These are phyloP conservation scores for Liasis olivaceus DNA, from an alignment of 2,797 vertebrate species.

Conservation along the genomic window DNA sequence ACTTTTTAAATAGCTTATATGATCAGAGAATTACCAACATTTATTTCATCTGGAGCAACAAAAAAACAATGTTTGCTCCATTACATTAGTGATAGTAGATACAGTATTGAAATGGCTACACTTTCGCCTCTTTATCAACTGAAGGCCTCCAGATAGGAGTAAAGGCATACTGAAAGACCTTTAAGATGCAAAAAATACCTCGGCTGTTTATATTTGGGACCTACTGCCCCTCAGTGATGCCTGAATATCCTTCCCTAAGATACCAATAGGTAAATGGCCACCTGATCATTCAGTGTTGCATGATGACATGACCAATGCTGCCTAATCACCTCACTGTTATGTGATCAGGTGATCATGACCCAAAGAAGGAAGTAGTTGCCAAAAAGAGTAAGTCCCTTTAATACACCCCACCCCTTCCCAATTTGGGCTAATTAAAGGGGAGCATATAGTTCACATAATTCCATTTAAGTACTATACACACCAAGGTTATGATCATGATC, in stretches of 20 bases:
- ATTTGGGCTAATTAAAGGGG: neutral
- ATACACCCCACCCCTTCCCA: neutral
- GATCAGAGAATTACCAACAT: neutral
- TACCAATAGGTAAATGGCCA: neutral
- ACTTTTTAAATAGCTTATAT: neutral
- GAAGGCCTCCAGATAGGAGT: neutral
- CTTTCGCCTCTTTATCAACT: neutral
- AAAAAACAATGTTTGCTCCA: neutral
- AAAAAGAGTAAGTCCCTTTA: neutral
- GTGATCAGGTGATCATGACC: neutral
- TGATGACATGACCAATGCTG: neutral
- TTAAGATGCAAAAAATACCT: neutral
- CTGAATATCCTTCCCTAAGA: neutral
- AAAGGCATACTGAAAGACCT: neutral
- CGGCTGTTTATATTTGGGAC: neutral
- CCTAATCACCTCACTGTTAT: neutral
- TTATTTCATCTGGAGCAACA: neutral
- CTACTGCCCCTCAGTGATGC: neutral
- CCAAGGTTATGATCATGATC: neutral
- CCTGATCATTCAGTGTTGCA: neutral
- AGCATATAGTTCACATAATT: neutral
- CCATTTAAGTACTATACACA: slow-evolving; percentile 30
- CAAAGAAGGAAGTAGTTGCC: neutral
- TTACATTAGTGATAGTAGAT: neutral
- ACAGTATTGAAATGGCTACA: neutral